phyloP scores from a whole-genome alignment of 1,140 invertebrate species.

The Bombus superbus region DNA sequence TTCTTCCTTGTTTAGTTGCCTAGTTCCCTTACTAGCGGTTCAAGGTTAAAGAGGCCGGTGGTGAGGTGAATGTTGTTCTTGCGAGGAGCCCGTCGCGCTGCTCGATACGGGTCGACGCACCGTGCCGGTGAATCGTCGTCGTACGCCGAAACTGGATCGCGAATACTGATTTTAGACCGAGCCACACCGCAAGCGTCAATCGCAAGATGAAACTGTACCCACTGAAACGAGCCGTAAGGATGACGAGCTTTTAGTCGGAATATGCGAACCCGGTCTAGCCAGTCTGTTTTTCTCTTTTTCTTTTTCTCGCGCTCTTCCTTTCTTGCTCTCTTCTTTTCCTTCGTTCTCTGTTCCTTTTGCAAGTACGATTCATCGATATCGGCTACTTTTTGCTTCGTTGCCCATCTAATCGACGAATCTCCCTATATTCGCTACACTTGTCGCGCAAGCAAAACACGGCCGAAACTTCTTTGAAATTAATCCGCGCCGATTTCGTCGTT shows the following conservation, averaged over 20 bases:
- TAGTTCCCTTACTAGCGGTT: slow-evolving; percentile 24
- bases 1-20: background rate
- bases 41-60: slow-evolving; percentile 54
- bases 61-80: slow-evolving; percentile 6
- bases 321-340: slow-evolving; percentile 8
- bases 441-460: background rate
- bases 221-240: slow-evolving; percentile 38
- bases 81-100: background rate
- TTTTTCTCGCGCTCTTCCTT: background rate
- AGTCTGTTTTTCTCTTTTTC: background rate
- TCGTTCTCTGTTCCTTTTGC: background rate
- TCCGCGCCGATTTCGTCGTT: background rate
- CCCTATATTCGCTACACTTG: too few species aligned
- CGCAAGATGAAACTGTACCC: slow-evolving; percentile 55
- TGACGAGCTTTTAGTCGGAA: slow-evolving; percentile 48
- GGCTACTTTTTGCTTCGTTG: slow-evolving; percentile 22
- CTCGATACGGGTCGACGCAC: slow-evolving; percentile 42
- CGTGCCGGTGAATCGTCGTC: slow-evolving; percentile 34
- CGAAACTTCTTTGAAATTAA: background rate
- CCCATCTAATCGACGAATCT: background rate
- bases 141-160: slow-evolving; percentile 52
- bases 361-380: slow-evolving; percentile 43
- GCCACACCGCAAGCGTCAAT: slow-evolving; percentile 7
- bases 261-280: slow-evolving; percentile 48
- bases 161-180: slow-evolving; percentile 58